Percentiles rank a stretch among this genome's conserved stretches.
Conservation (phyloP, 2,888 invertebrate species). For the Iselma pallidipennis region DNA sequence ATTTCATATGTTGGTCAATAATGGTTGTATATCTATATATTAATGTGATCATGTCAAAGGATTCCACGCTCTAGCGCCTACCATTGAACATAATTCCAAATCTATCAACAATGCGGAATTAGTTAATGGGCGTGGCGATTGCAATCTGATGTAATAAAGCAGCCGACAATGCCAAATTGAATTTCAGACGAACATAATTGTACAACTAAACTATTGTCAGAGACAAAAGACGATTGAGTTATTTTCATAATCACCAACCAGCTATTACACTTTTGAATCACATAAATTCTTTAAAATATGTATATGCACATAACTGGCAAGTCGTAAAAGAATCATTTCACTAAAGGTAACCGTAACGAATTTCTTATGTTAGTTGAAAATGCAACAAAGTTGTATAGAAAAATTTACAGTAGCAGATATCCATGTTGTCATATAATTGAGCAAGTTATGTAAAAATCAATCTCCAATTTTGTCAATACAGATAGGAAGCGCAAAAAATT, state of each 20-base stretch:
- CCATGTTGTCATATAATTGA: not conserved
- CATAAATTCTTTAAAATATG: constrained; percentile 12
- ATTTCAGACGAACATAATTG: constrained; percentile 20
- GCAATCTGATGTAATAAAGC: constrained; percentile 22
- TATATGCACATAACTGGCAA: constrained; percentile 11
- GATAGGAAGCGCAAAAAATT: not conserved
- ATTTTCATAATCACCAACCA: not conserved
- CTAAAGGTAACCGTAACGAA: constrained; percentile 11
- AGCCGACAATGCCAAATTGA: constrained; percentile 23
- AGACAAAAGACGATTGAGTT: not conserved
- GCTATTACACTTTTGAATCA: not conserved
- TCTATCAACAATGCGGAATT: constrained; percentile 46
- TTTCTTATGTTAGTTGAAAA: constrained; percentile 4
- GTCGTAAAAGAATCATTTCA: constrained; percentile 15
- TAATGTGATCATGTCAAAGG: constrained; percentile 41
- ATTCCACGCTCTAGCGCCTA: constrained; percentile 40
- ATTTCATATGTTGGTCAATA: constrained; percentile 29
- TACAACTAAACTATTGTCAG: not conserved
- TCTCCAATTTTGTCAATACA: not conserved
- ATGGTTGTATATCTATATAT: constrained; percentile 16
- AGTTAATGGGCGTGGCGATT: constrained; percentile 30
- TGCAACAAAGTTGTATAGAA: constrained; percentile 12
- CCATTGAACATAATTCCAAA: constrained; percentile 40
- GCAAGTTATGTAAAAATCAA: not conserved
- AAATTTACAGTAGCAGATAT: not conserved